Percentiles rank a stretch among this genome's conserved stretches.
These are phyloP conservation scores for Harpegnathos saltator DNA, from an alignment of 1,140 invertebrate genomes.

Conservation along the genomic window DNA sequence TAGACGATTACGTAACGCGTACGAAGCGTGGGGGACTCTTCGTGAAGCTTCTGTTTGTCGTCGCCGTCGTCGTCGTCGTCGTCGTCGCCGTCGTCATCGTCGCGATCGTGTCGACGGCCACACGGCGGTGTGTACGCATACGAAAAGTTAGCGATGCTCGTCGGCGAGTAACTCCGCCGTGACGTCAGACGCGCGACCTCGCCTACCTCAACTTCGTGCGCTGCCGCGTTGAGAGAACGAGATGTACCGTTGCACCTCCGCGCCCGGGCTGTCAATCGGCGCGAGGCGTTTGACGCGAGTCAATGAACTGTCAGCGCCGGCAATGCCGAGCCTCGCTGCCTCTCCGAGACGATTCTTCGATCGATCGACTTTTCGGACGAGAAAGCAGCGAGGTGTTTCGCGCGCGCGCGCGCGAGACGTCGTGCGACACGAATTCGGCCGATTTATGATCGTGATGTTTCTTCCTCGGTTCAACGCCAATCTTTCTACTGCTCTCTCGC, in stretches of 20 bases:
- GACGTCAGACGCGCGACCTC: conserved; percentile 84
- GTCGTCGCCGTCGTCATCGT: conserved; percentile 53
- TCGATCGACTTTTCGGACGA: conserved; percentile 4
- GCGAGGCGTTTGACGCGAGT: conserved; percentile 72
- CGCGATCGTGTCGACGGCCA: conserved; percentile 26
- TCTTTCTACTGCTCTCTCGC: no score
- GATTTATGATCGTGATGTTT: no score
- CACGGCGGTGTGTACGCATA: conserved; percentile 71
- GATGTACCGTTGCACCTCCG: conserved; percentile 82
- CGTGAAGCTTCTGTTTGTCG: conserved; percentile 50
- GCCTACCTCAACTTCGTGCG: conserved; percentile 84
- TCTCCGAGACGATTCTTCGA: conserved; percentile 15
- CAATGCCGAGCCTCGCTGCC: conserved; percentile 64
- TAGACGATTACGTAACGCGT: conserved; percentile 77
- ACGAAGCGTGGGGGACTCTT: conserved; percentile 67
- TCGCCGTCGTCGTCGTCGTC: conserved; percentile 50
- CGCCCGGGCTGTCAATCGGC: conserved; percentile 74
- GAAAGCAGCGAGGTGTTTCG: neutral
- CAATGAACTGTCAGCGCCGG: conserved; percentile 75
- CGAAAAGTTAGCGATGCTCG: conserved; percentile 74
- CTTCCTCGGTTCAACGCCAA: no score
- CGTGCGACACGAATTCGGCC: no score
- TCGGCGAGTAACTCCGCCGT: conserved; percentile 77
- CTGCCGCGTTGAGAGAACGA: conserved; percentile 74
- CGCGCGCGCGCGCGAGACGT: neutral